A percentile compares a stretch with the other conserved stretches of the same genome.
phyloP scores from a whole-genome alignment of 92 coral and sea anemone species.

The Porites lobata region DNA sequence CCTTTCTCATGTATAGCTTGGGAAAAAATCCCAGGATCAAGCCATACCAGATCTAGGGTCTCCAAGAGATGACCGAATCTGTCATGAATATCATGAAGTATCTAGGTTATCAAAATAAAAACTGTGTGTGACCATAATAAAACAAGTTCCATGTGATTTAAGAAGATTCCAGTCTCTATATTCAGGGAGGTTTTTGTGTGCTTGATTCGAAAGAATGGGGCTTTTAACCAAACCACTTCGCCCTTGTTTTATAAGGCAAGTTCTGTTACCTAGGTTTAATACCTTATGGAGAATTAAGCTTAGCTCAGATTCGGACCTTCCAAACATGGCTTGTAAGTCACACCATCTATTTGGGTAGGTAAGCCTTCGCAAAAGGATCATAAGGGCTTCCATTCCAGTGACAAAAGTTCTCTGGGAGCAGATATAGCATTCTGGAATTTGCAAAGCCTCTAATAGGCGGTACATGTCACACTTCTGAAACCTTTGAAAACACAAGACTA shows the following conservation, averaged over 20 bases:
- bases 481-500: slow-evolving; percentile 25
- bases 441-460: slow-evolving; percentile 41
- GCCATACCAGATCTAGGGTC: slow-evolving; percentile 65
- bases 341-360: slow-evolving; percentile 65
- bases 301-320: slow-evolving; percentile 56
- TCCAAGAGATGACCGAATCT: slow-evolving; percentile 53
- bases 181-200: not conserved
- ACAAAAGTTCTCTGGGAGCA: slow-evolving; percentile 41
- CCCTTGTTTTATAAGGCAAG: not conserved
- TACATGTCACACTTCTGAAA: slow-evolving; percentile 51
- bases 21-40: slow-evolving; percentile 64
- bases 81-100: slow-evolving; percentile 56
- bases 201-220: slow-evolving; percentile 7
- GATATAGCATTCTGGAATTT: slow-evolving; percentile 45
- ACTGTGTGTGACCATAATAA: not conserved
- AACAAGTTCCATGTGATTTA: not conserved
- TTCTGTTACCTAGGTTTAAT: not conserved
- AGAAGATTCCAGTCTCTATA: not conserved
- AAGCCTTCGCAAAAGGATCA: slow-evolving; percentile 47
- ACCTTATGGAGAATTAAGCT: slow-evolving; percentile 36
- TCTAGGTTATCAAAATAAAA: slow-evolving; percentile 6
- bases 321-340: slow-evolving; percentile 54
- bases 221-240: slow-evolving; percentile 5
- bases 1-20: slow-evolving; percentile 69
- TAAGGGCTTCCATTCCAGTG: slow-evolving; percentile 63